Evolutionary conservation across 2,888 invertebrate species (phyloP), one percentile per base, ranked within the genome.

Genomic region (Conops quadrifasciatus): DNA sequence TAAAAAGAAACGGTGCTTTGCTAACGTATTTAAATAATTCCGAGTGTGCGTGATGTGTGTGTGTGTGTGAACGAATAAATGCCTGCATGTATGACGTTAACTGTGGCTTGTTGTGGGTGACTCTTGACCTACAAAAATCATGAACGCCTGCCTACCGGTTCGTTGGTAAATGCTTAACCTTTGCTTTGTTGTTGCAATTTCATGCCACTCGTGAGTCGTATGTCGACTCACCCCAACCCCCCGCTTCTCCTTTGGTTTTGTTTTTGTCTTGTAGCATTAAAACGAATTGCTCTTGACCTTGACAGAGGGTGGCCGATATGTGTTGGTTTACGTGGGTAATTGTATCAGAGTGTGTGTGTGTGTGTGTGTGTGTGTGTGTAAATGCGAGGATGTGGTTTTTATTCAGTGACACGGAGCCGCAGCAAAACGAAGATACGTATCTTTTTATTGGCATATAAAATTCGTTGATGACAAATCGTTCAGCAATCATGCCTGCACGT

Each of bases 271-370:
- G 24, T 43, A 28, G 60, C 51, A 68, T 59, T 60, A 30, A 68
- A 68, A 72, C 53, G 59, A 71, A 73, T 24, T 71, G 63, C 28
- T 49, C 68, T 73, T 73, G 73, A 73, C 73, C 73, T 73, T 73
- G 68, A 28, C 56, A 47, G 67, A 28, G 62, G 60, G 49, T 67
- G 43, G 45, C 4, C 49, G 2, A 49, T 49, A 11, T 13, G 19
- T 49, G 49, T 36, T 36, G 36, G 36, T 36, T 9, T 36, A 36
- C 36, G 36, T 36, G 36, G 36, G 36, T 9, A 36, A 36, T 36
- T 9, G 36, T 7, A 19, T 49, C 19, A 49, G 3, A 19, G 7
- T 3, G 7, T 49, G 49, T 49, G 49, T 43, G n/a, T 53, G 53
- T n/a, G 58, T 9, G 28, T 58, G 15, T 1, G 13, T 24, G 58